These are phyloP conservation scores for Helostoma temminkii DNA, from an alignment of 2,797 vertebrate species.

Conservation along the genomic window DNA sequence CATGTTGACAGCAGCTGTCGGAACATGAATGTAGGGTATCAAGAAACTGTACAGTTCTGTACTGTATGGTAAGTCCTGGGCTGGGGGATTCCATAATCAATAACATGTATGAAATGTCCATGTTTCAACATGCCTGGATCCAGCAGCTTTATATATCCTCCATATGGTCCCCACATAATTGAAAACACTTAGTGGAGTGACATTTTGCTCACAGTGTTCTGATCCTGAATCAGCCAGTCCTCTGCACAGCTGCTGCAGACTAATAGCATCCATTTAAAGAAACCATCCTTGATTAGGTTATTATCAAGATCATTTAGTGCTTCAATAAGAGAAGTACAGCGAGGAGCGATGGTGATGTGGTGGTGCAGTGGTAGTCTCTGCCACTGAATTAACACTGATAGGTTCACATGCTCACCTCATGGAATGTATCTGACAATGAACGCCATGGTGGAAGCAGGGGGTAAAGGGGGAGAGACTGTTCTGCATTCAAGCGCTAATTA, in stretches of 20 bases:
- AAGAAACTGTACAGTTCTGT: too few relatives aligned
- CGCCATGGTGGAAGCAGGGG: constrained; percentile 72
- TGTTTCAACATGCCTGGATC: constrained; percentile 43
- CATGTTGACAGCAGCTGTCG: too few relatives aligned
- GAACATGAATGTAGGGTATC: too few relatives aligned
- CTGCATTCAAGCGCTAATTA: constrained; percentile 93
- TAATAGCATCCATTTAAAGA: constrained; percentile 50
- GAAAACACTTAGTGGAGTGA: constrained; percentile 57
- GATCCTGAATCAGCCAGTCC: too few relatives aligned
- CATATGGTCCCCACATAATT: constrained; percentile 30
- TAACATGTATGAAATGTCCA: constrained; percentile 37
- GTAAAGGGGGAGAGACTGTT: constrained; percentile 76
- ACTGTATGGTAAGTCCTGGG: not conserved
- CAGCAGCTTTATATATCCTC: constrained; percentile 30
- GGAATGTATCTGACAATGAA: constrained; percentile 84
- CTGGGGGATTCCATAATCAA: constrained; percentile 38
- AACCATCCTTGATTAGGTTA: constrained; percentile 87
- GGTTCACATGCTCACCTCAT: constrained; percentile 87
- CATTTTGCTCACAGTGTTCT: constrained; percentile 33
- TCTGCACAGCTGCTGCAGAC: constrained; percentile 44
- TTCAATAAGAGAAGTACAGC: constrained; percentile 70
- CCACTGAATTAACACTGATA: constrained; percentile 77
- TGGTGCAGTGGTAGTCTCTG: constrained; percentile 41
- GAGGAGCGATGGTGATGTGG: constrained; percentile 37
- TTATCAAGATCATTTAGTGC: constrained; percentile 80